Conservation (phyloP, 2,113 vertebrate genomes). For the Oncorhynchus tshawytscha region DNA sequence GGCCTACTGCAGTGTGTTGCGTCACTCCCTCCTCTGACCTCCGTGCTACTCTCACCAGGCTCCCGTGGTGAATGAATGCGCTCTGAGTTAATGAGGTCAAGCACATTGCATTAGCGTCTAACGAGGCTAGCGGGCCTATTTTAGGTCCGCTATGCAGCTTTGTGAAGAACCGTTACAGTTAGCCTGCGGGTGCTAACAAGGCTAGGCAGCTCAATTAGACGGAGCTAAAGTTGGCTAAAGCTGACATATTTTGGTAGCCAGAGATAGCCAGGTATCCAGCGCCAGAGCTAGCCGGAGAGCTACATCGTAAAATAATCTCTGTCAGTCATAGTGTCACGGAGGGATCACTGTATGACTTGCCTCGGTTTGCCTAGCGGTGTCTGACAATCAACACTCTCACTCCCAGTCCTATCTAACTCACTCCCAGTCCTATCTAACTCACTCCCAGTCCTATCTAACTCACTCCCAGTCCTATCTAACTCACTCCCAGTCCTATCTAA, state of each 20-base stretch:
- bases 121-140: constrained; percentile 43
- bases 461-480: too few species aligned
- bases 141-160: constrained; percentile 34
- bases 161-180: constrained; percentile 17
- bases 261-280: not conserved
- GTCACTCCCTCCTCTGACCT: not conserved
- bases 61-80: constrained; percentile 31
- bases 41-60: constrained; percentile 6
- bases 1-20: not conserved
- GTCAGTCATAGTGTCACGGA: not conserved
- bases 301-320: not conserved
- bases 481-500: too few species aligned
- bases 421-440: too few species aligned
- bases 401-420: too few species aligned
- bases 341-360: not conserved
- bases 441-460: too few species aligned
- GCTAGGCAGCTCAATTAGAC: constrained; percentile 41
- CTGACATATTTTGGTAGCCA: constrained; percentile 36
- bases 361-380: too few species aligned
- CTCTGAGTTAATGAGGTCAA: constrained; percentile 61
- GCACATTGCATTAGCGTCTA: constrained; percentile 38
- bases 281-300: not conserved
- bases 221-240: constrained; percentile 34
- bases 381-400: not conserved
- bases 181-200: constrained; percentile 28